Percentiles rank a stretch among this genome's conserved stretches.
These are phyloP conservation scores for Polydrusus pterygomalis DNA, from an alignment of 2,888 invertebrate genomes.

Conservation along the genomic window DNA sequence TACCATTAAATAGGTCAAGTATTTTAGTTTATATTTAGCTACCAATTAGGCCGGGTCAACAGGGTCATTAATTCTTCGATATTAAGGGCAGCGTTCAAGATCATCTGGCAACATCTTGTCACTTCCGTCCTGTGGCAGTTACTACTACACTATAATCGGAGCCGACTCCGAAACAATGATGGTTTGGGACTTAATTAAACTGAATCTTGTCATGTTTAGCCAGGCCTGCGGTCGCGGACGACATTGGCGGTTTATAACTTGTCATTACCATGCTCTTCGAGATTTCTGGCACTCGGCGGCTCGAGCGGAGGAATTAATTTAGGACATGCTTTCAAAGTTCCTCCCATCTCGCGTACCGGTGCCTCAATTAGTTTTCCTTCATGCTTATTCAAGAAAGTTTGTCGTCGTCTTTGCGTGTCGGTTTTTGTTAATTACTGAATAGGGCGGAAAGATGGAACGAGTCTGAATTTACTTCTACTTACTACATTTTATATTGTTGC, in stretches of 20 bases:
- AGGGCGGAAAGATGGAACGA: conserved; percentile 3
- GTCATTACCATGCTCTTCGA: conserved; percentile 70
- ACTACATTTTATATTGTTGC: too few relatives aligned
- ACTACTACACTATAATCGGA: conserved; percentile 61
- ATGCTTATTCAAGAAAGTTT: conserved; percentile 56
- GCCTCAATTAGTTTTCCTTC: conserved; percentile 63
- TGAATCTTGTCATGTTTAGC: conserved; percentile 72
- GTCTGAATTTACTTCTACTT: not conserved
- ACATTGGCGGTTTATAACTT: conserved; percentile 71
- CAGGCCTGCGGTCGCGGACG: conserved; percentile 66
- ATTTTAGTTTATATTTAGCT: not conserved
- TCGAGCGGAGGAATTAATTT: conserved; percentile 65
- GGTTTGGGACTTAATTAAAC: conserved; percentile 72
- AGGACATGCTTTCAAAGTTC: conserved; percentile 64
- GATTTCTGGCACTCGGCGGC: conserved; percentile 64
- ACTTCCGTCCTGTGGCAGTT: conserved; percentile 23
- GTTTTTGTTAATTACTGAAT: conserved; percentile 17
- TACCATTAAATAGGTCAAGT: not conserved
- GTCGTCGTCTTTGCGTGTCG: conserved; percentile 19
- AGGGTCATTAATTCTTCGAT: conserved; percentile 1
- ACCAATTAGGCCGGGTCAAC: not conserved
- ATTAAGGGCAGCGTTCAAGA: conserved; percentile 15
- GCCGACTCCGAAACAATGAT: conserved; percentile 69
- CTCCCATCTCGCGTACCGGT: conserved; percentile 62
- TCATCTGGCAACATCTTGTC: conserved; percentile 23